Conservation (phyloP, 2,797 vertebrate species). For the Australoheros facetus region DNA sequence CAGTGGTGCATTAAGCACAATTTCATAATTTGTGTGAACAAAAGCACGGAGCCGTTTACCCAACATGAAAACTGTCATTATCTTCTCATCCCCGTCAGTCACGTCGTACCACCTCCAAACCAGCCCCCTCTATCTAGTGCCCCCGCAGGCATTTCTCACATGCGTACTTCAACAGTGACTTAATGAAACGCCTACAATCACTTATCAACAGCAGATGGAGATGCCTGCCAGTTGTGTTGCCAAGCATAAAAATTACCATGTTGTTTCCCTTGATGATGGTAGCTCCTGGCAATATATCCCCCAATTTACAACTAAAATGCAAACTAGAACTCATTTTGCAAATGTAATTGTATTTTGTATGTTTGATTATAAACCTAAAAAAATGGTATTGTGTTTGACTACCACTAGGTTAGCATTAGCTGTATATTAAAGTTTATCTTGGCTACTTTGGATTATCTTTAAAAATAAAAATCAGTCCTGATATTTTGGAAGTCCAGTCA, state of each 20-base stretch:
- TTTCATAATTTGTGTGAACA: slow-evolving; percentile 57
- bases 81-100: slow-evolving; percentile 52
- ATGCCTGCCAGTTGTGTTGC: slow-evolving; percentile 57
- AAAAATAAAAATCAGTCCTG: background rate
- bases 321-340: slow-evolving; percentile 37
- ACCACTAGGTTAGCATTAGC: background rate
- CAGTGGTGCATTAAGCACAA: slow-evolving; percentile 46
- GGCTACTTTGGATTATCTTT: background rate
- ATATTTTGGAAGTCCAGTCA: background rate
- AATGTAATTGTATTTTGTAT: slow-evolving; percentile 34
- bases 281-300: slow-evolving; percentile 41
- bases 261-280: slow-evolving; percentile 46
- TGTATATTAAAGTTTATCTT: background rate
- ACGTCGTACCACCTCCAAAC: slow-evolving; percentile 49
- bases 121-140: slow-evolving; percentile 56
- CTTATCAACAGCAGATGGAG: slow-evolving; percentile 59
- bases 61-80: slow-evolving; percentile 59
- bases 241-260: slow-evolving; percentile 43
- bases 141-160: slow-evolving; percentile 62
- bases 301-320: slow-evolving; percentile 47
- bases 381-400: background rate
- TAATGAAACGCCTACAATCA: slow-evolving; percentile 70
- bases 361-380: slow-evolving; percentile 26
- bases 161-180: slow-evolving; percentile 56
- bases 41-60: slow-evolving; percentile 33